Evolutionary conservation across 2,113 vertebrate species (phyloP).

Genomic region (Chunga burmeisteri): DNA sequence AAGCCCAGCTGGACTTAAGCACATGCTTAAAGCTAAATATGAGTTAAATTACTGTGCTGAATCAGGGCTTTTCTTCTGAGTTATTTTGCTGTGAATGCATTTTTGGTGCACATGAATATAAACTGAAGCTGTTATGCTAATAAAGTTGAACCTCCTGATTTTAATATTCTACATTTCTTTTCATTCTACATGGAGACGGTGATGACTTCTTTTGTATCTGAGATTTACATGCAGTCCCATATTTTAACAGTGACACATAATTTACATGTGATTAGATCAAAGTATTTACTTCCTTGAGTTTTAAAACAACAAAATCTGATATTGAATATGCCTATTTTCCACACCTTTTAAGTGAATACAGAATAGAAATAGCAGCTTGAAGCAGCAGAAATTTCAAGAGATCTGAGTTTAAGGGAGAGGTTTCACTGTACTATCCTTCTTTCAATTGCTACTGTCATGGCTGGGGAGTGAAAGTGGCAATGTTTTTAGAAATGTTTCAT

Average conservation of each 20-base stretch:
- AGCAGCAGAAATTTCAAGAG: slow-evolving; percentile 62
- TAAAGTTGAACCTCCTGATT: slow-evolving; percentile 54
- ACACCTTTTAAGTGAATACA: slow-evolving; percentile 56
- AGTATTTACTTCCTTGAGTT: slow-evolving; percentile 61
- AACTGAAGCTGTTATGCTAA: slow-evolving; percentile 64
- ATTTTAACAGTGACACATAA: slow-evolving; percentile 71
- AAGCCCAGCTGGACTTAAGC: slow-evolving; percentile 36
- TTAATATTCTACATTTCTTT: slow-evolving; percentile 68
- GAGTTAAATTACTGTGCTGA: slow-evolving; percentile 53
- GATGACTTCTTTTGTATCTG: slow-evolving; percentile 66
- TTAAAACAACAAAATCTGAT: slow-evolving; percentile 67
- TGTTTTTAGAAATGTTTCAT: slow-evolving; percentile 57
- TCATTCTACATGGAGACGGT: slow-evolving; percentile 55
- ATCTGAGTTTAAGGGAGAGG: slow-evolving; percentile 42
- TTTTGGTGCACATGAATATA: slow-evolving; percentile 62
- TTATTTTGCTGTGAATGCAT: slow-evolving; percentile 63
- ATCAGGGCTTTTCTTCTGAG: slow-evolving; percentile 61
- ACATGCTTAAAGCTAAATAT: slow-evolving; percentile 20
- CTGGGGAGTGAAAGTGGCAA: slow-evolving; percentile 37
- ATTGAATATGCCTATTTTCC: slow-evolving; percentile 52
- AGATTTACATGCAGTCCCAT: slow-evolving; percentile 65
- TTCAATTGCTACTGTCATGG: slow-evolving; percentile 52
- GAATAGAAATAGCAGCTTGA: slow-evolving; percentile 61
- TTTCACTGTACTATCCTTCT: slow-evolving; percentile 10
- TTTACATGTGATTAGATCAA: slow-evolving; percentile 73